Evolutionary conservation across 2,888 invertebrate genomes (phyloP).

Genomic region (Pristionchus japonicus): DNA sequence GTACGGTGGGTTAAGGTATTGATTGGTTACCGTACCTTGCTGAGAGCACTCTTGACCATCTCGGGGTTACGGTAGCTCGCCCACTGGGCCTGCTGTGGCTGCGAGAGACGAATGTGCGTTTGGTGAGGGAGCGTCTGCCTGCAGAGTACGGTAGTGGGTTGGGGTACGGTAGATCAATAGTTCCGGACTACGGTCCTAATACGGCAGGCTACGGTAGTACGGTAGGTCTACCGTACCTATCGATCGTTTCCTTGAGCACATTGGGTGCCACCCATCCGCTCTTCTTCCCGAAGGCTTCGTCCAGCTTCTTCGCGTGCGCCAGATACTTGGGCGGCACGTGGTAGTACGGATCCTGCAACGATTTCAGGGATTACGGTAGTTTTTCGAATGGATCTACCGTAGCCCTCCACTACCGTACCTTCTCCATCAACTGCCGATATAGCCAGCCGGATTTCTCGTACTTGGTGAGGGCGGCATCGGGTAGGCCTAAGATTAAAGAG

Average conservation of each 20-base stretch:
- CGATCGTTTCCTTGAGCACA: not conserved
- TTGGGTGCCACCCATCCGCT: not conserved
- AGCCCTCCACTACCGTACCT: not conserved
- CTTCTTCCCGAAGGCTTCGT: not conserved
- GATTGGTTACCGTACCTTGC: not conserved
- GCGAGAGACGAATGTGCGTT: constrained; percentile 9
- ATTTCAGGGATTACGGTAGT: not conserved
- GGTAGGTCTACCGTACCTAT: not conserved
- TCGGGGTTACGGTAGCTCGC: constrained; percentile 11
- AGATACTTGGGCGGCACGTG: not conserved
- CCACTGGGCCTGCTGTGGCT: constrained; percentile 17
- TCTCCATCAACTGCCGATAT: not conserved
- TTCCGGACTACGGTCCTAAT: too few relatives aligned
- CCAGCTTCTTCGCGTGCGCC: not conserved
- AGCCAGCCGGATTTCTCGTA: constrained; percentile 30
- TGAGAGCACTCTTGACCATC: not conserved
- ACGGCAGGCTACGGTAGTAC: not conserved
- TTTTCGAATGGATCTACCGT: not conserved
- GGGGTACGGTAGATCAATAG: not conserved
- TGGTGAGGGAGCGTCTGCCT: not conserved
- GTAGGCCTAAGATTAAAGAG: constrained; percentile 1
- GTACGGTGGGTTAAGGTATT: not conserved
- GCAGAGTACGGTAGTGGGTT: not conserved
- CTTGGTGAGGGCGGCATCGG: not conserved
- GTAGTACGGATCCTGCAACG: constrained; percentile 17